These are phyloP conservation scores for Otolemur crassicaudatus DNA, from an alignment of 2,797 vertebrate species.

Conservation along the genomic window DNA sequence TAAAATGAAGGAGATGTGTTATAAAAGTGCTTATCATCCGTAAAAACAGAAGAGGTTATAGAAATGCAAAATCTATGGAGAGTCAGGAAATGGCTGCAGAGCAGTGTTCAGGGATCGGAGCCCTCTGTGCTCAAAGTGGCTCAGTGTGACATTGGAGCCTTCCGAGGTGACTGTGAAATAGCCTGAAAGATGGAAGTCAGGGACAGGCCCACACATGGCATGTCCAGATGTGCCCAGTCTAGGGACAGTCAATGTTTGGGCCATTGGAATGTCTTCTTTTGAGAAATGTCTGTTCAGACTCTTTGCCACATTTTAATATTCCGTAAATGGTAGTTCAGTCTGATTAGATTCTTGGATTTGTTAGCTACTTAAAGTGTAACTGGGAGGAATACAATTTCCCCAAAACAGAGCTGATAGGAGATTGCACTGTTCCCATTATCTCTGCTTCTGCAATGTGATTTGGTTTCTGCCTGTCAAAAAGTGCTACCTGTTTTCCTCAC, in stretches of 20 bases:
- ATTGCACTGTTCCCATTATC: background rate
- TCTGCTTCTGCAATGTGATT: background rate
- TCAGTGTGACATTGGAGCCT: background rate
- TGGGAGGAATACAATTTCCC: background rate
- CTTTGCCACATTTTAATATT: background rate
- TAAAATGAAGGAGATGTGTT: conserved; percentile 52
- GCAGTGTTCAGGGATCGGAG: background rate
- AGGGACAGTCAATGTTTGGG: background rate
- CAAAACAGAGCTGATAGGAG: background rate
- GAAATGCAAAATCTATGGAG: background rate
- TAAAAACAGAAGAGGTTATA: background rate
- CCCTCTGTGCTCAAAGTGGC: background rate
- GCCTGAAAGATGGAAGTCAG: background rate
- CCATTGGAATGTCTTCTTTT: background rate
- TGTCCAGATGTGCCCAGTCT: background rate
- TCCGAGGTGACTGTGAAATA: background rate
- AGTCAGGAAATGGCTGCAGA: background rate
- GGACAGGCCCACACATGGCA: background rate
- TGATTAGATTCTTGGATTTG: background rate
- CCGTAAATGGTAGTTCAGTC: background rate
- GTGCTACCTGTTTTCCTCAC: background rate
- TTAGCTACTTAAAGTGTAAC: background rate
- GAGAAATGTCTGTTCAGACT: background rate
- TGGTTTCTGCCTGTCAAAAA: background rate
- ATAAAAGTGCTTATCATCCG: background rate